These are phyloP conservation scores for Holothuria scabra DNA, from an alignment of 53 echinoderm and acorn worm genomes.

Conservation along the genomic window DNA sequence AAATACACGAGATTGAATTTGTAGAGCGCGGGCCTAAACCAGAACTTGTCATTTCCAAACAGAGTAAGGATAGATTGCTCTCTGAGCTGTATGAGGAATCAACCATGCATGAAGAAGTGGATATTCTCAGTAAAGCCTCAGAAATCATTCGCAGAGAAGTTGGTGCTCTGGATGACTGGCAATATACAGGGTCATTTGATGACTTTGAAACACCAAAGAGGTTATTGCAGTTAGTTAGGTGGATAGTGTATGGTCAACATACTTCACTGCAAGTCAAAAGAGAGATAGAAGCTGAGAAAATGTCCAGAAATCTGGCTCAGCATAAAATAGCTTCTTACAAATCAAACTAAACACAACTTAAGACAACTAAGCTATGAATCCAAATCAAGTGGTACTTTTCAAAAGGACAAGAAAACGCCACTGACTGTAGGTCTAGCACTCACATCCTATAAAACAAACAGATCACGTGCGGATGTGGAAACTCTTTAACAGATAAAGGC, in stretches of 20 bases:
- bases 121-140: conserved; percentile 10
- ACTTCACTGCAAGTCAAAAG: conserved; percentile 25
- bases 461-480: conserved; percentile 42
- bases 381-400: conserved; percentile 3
- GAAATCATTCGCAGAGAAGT: conserved; percentile 33
- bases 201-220: conserved; percentile 32
- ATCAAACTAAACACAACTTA: too few species aligned
- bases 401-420: conserved; percentile 31
- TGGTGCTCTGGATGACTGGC: conserved; percentile 18
- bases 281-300: conserved; percentile 36
- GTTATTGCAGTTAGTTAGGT: conserved; percentile 27
- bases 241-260: conserved; percentile 22
- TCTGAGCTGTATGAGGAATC: conserved; percentile 16
- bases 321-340: conserved; percentile 26
- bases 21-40: conserved; percentile 38
- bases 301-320: conserved; percentile 45
- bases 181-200: conserved; percentile 24
- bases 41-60: conserved; percentile 28
- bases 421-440: conserved; percentile 36
- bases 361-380: conserved; percentile 20
- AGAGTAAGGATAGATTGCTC: neutral
- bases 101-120: conserved; percentile 25
- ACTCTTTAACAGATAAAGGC: conserved; percentile 19
- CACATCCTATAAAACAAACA: conserved; percentile 23
- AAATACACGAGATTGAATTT: conserved; percentile 27